A percentile compares a stretch with the other conserved stretches of the same genome.
Evolutionary conservation across 1,140 invertebrate species (phyloP).

Genomic region (Globodera rostochiensis): DNA sequence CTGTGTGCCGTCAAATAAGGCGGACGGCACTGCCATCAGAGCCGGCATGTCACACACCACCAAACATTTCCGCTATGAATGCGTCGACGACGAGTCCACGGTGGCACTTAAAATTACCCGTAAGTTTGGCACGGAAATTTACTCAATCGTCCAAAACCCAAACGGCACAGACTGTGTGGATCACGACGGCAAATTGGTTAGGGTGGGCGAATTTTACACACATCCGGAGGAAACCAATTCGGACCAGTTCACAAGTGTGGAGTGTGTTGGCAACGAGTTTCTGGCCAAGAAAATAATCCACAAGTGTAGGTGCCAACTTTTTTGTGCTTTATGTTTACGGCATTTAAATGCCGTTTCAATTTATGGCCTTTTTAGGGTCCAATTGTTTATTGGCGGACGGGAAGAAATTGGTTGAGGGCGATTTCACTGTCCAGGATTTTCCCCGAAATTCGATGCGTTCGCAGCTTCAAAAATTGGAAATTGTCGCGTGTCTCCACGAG

Average conservation of each 20-base stretch:
- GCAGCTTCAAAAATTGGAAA: slow-evolving; percentile 41
- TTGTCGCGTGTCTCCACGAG: slow-evolving; percentile 49
- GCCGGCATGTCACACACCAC: slow-evolving; percentile 36
- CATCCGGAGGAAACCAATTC: slow-evolving; percentile 33
- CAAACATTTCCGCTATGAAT: slow-evolving; percentile 41
- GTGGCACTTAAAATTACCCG: slow-evolving; percentile 39
- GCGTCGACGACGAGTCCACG: slow-evolving; percentile 21
- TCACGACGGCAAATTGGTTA: slow-evolving; percentile 41
- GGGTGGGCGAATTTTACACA: slow-evolving; percentile 45
- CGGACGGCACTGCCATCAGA: slow-evolving; percentile 36
- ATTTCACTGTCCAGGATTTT: slow-evolving; percentile 38
- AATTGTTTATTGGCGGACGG: slow-evolving; percentile 41
- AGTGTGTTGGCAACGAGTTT: slow-evolving; percentile 46
- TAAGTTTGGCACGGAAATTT: slow-evolving; percentile 9
- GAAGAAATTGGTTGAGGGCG: slow-evolving; percentile 41
- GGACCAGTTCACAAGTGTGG: slow-evolving; percentile 31
- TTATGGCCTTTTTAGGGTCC: slow-evolving; percentile 35
- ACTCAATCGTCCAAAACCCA: not conserved
- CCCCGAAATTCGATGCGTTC: slow-evolving; percentile 33
- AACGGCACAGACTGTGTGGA: slow-evolving; percentile 42
- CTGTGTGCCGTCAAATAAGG: slow-evolving; percentile 38
- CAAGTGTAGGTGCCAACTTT: slow-evolving; percentile 40
- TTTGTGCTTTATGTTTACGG: too few relatives aligned
- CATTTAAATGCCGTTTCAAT: not conserved
- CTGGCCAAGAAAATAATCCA: slow-evolving; percentile 54